These are phyloP conservation scores for Pogonophryne albipinna DNA, from an alignment of 2,797 vertebrate genomes.

Conservation along the genomic window DNA sequence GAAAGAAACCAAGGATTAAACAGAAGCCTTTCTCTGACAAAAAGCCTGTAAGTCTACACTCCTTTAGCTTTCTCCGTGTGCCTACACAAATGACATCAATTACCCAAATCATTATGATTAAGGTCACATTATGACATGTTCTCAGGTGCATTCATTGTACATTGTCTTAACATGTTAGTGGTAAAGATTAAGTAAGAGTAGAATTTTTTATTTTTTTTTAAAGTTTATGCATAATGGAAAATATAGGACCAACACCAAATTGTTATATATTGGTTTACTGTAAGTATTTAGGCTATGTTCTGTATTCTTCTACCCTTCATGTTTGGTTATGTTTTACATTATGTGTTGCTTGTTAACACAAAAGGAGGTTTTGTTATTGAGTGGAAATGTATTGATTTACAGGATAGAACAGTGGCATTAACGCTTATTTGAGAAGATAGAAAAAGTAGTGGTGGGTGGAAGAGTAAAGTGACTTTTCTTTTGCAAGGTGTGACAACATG, in stretches of 20 bases:
- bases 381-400: not conserved
- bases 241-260: not conserved
- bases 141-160: not conserved
- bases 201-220: no score
- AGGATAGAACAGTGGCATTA: not conserved
- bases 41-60: conserved; percentile 41
- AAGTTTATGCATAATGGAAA: not conserved
- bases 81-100: no score
- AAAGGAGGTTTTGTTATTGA: no score
- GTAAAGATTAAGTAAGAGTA: not conserved
- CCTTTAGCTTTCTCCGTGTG: not conserved
- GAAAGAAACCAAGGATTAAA: conserved; percentile 76
- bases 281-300: no score
- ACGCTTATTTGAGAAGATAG: not conserved
- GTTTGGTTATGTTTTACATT: not conserved
- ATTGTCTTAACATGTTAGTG: no score
- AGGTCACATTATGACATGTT: not conserved
- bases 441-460: not conserved
- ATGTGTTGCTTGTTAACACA: not conserved
- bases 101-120: not conserved
- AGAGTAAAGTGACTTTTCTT: not conserved
- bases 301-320: no score
- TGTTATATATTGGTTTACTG: no score
- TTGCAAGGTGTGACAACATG: not conserved
- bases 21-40: not conserved